Percentiles rank a stretch among this genome's conserved stretches.
Conservation (phyloP, 2,797 vertebrate genomes). For the Aldrovandia affinis region DNA sequence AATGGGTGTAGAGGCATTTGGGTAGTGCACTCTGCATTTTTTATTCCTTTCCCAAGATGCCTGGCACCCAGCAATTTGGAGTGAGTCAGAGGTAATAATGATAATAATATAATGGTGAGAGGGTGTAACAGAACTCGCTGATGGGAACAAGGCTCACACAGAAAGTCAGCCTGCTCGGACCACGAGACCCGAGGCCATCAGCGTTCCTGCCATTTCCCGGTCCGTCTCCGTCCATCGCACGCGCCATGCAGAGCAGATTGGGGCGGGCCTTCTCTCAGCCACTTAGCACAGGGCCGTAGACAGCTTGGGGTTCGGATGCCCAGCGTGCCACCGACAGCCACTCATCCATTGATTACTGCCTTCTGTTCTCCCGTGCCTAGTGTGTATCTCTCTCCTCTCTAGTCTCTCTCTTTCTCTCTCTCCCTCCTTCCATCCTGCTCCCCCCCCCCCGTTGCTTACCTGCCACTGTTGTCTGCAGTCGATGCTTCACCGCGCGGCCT, state of each 20-base stretch:
- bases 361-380: conserved; percentile 42
- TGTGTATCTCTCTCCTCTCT: conserved; percentile 69
- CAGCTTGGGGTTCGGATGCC: conserved; percentile 9
- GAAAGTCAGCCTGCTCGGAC: not conserved
- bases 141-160: not conserved
- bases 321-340: not conserved
- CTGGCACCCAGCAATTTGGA: not conserved
- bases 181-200: not conserved
- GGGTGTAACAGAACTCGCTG: not conserved
- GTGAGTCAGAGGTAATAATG: not conserved
- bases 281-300: conserved; percentile 13
- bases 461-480: conserved; percentile 93
- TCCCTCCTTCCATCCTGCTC: conserved; percentile 77
- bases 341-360: conserved; percentile 62
- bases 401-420: conserved; percentile 79
- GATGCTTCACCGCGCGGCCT: conserved; percentile 94
- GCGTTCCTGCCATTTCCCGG: not conserved
- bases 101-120: not conserved
- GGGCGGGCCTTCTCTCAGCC: not conserved
- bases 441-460: conserved; percentile 91
- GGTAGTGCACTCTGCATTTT: not conserved
- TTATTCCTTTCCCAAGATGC: not conserved
- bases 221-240: too few relatives aligned
- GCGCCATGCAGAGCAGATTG: not conserved
- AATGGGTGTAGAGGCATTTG: not conserved